Percentiles rank a stretch among this genome's conserved stretches.
Conservation (phyloP, 2,888 invertebrate genomes). For the Trimorus sp. region DNA sequence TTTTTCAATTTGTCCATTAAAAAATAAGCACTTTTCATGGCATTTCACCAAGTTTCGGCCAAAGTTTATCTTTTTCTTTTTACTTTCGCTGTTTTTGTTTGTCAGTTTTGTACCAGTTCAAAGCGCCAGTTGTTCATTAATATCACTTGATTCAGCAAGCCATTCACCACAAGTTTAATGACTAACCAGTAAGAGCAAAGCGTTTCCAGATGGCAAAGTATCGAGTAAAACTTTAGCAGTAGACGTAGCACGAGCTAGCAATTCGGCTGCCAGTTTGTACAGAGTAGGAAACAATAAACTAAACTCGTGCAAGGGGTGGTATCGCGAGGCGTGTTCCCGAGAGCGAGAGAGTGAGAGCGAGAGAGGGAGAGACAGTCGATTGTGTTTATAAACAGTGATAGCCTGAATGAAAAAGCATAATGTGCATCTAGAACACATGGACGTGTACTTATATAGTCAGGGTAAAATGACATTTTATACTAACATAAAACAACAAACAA, state of each 20-base stretch:
- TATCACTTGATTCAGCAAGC: constrained; percentile 22
- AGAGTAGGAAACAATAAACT: constrained; percentile 14
- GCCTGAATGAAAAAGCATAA: constrained; percentile 38
- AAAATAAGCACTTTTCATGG: no score
- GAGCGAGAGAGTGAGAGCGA: no score
- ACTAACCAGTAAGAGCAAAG: constrained; percentile 25
- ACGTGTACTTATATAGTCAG: constrained; percentile 47
- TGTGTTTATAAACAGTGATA: constrained; percentile 37
- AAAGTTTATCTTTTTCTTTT: no score
- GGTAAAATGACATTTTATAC: constrained; percentile 64
- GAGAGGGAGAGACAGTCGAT: constrained; percentile 19
- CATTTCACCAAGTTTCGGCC: no score
- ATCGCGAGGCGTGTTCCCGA: constrained; percentile 32
- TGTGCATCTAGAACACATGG: constrained; percentile 19
- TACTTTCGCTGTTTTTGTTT: not conserved
- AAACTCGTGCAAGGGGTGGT: constrained; percentile 49
- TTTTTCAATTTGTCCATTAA: no score
- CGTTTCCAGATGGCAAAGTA: constrained; percentile 24
- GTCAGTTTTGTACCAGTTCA: not conserved
- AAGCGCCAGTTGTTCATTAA: constrained; percentile 28
- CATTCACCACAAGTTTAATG: constrained; percentile 24
- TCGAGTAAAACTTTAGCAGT: constrained; percentile 16
- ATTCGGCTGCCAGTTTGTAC: constrained; percentile 36
- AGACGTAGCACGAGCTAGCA: not conserved
- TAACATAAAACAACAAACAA: constrained; percentile 67